phyloP scores from a whole-genome alignment of 2,113 vertebrate species.

The Lophotis ruficrista region DNA sequence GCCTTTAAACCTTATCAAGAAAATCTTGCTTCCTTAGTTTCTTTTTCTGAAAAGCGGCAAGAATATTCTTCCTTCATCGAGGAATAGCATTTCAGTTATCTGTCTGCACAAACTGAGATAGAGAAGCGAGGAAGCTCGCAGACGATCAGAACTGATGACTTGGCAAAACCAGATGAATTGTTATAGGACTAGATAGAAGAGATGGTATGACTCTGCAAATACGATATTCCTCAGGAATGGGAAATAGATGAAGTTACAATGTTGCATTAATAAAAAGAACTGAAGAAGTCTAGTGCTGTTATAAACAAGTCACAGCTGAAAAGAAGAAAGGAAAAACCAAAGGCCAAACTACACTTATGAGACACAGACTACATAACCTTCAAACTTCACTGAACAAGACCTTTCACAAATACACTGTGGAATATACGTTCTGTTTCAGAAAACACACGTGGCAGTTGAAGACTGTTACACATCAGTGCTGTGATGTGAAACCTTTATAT shows the following conservation, averaged over 20 bases:
- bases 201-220: background rate
- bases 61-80: background rate
- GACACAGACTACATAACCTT: background rate
- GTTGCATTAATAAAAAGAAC: background rate
- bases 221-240: background rate
- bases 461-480: background rate
- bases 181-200: background rate
- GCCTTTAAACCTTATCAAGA: background rate
- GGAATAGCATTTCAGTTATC: background rate
- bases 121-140: background rate
- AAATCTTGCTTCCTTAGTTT: background rate
- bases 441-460: accelerated
- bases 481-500: background rate
- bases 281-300: background rate
- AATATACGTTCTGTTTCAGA: background rate
- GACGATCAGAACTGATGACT: background rate
- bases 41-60: background rate
- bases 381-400: background rate
- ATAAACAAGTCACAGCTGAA: background rate
- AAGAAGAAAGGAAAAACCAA: background rate
- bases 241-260: background rate
- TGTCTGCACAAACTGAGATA: background rate
- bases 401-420: background rate
- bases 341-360: background rate
- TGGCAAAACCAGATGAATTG: background rate